Base-by-base conservation (phyloP, 1,140 invertebrate species). In the Bombus huntii region DNA sequence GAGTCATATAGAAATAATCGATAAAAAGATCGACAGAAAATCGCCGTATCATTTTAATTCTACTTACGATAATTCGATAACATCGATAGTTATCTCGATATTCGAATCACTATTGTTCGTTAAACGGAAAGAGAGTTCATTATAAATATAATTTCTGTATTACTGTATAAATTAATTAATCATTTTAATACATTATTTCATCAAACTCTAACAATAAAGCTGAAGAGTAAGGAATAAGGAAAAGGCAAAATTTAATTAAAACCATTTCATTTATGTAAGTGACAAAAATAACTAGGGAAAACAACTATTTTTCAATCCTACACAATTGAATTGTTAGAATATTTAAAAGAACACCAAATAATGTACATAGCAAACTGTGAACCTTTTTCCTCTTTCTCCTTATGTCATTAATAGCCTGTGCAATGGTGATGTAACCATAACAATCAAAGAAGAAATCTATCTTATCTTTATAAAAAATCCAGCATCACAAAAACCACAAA, bases 21-120 rank as follows among this genome's bases (percentile, higher is more conserved):
- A 34, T 28, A 28, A 28, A 65, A 79, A 66, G 18, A 53, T 53
- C 18, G 18, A 53, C 18, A 9, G 12, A 62, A 68, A 68, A 39
- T 39, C 3, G 15, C 22, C 10, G 9, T 65, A 53, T 47, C 25
- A 13, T 53, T 71, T 72, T 59, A 59, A 1, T 81, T 73, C 37
- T 73, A 72, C 47, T 81, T 57, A 59, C 28, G 37, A n/a, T 59
- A 57, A 12, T 3, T 72, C 28, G 6, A 79, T 79, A 68, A 68
- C 31, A 31, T 13, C 22, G 25, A 68, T 68, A 47, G 62, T 68
- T 42, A 68, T 34, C 31, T 68, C n/a, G 34, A 57, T 22, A 71
- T 53, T 72, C 28, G 31, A 57, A 59, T 9, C 34, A 18, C 15
- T 12, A 39, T 31, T 81, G 28, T 71, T 39, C 47, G 8, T 42